Percentiles rank a stretch among this genome's conserved stretches.
Conservation (phyloP, 2,888 invertebrate genomes). For the Andricus curvator region DNA sequence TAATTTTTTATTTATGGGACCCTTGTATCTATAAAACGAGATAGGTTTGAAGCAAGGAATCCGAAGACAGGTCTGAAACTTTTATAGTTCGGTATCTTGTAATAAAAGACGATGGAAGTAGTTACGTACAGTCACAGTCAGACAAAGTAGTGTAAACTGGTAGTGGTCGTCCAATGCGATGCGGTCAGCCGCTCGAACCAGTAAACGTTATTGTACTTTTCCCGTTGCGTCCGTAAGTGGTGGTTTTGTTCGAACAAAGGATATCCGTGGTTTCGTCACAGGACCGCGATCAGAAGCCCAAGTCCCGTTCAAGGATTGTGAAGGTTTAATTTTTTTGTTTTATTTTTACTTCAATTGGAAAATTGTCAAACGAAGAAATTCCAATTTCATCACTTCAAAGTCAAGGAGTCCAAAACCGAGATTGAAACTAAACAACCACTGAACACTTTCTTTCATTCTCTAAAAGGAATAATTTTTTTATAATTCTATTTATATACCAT, state of each 20-base stretch:
- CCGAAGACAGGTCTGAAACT: conserved; percentile 3
- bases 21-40: not conserved
- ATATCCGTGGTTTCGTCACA: conserved; percentile 19
- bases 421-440: not conserved
- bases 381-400: not conserved
- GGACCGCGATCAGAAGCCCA: not conserved
- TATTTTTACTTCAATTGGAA: not conserved
- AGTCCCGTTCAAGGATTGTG: not conserved
- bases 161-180: conserved; percentile 29
- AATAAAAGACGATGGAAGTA: conserved; percentile 17
- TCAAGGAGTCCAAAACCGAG: not conserved
- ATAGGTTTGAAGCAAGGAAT: not conserved
- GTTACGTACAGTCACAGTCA: conserved; percentile 1
- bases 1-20: not conserved
- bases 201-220: conserved; percentile 38
- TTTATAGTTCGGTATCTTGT: conserved; percentile 15
- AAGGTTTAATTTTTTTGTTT: conserved; percentile 5
- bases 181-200: conserved; percentile 35
- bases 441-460: too few species aligned
- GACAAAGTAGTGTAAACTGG: conserved; percentile 39
- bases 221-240: conserved; percentile 14
- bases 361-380: not conserved
- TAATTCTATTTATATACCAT: too few species aligned
- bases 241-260: conserved; percentile 28
- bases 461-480: too few species aligned